Conservation (phyloP, 1,140 invertebrate species). For the Heliconius hermathena region DNA sequence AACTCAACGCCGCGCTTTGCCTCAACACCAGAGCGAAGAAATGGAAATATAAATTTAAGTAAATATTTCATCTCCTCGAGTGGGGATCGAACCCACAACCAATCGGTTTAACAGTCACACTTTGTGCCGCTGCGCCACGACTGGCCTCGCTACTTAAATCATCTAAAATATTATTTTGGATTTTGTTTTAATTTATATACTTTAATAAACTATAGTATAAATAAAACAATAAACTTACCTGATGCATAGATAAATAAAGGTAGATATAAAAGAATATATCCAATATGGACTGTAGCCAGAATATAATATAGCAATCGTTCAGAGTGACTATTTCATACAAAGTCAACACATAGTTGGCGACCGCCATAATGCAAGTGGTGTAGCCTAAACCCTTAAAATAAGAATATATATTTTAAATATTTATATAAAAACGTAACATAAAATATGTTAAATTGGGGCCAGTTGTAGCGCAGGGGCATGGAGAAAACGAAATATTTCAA, state of each 20-base stretch:
- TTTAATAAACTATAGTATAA: background rate
- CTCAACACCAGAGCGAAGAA: too few species aligned
- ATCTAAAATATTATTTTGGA: too few species aligned
- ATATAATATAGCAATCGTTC: conserved; percentile 60
- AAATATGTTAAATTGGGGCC: too few species aligned
- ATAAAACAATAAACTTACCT: conserved; percentile 44
- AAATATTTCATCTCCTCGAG: too few species aligned
- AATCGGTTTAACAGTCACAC: too few species aligned
- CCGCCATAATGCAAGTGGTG: conserved; percentile 56
- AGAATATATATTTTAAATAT: background rate
- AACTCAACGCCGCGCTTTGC: too few species aligned
- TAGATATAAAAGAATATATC: conserved; percentile 66
- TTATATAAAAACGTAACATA: background rate
- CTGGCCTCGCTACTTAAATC: too few species aligned
- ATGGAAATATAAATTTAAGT: too few species aligned
- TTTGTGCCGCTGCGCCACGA: too few species aligned
- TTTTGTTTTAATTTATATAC: background rate
- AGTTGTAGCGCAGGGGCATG: too few species aligned
- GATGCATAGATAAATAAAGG: conserved; percentile 61
- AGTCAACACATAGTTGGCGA: conserved; percentile 54
- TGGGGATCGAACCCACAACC: too few species aligned
- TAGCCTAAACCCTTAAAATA: conserved; percentile 61
- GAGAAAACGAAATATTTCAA: too few species aligned
- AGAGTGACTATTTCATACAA: conserved; percentile 64
- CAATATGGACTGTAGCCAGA: conserved; percentile 60